phyloP scores from a whole-genome alignment of 2,888 invertebrate genomes.

The Drosophila anomelani region DNA sequence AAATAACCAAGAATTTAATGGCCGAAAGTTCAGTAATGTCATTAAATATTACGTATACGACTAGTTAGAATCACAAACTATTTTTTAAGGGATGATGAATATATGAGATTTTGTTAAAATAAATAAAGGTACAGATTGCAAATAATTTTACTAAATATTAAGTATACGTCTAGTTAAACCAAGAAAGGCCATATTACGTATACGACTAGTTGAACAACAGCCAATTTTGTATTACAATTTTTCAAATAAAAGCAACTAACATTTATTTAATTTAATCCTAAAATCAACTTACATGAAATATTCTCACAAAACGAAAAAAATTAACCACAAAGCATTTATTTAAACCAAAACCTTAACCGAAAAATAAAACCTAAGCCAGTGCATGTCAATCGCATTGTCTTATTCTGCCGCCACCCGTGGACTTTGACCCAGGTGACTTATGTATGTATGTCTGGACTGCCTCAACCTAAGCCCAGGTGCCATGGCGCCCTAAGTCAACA shows the following conservation, averaged over 20 bases:
- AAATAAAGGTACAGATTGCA: too few species aligned
- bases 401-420: slow-evolving; percentile 9
- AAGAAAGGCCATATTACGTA: not conserved
- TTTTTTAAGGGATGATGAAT: too few species aligned
- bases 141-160: not conserved
- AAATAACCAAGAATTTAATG: not conserved
- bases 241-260: not conserved
- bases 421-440: slow-evolving; percentile 16
- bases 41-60: not conserved
- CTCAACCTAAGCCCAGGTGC: slow-evolving; percentile 24
- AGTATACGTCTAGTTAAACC: not conserved
- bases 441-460: slow-evolving; percentile 12
- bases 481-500: slow-evolving; percentile 32
- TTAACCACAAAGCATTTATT: not conserved
- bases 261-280: not conserved
- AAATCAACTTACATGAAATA: not conserved
- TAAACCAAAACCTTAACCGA: not conserved
- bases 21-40: too few species aligned
- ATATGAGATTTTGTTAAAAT: too few species aligned
- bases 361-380: not conserved
- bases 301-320: too few species aligned
- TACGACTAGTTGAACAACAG: not conserved
- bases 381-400: slow-evolving; percentile 9
- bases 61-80: not conserved
- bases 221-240: not conserved